Evolutionary conservation across 2,888 invertebrate genomes (phyloP).

Genomic region (Machimus rusticus): DNA sequence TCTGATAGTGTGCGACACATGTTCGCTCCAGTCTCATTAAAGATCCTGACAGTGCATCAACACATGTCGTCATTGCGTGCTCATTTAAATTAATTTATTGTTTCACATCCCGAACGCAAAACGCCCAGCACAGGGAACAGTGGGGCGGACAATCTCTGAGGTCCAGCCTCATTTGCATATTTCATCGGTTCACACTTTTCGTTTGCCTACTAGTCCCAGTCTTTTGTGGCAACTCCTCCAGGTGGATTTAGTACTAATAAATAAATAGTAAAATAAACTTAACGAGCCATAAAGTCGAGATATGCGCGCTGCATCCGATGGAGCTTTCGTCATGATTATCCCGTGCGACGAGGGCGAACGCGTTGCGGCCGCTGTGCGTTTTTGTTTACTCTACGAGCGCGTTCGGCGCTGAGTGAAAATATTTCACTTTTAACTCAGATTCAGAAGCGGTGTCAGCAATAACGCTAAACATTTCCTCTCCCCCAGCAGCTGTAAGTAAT

Average conservation of each 20-base stretch:
- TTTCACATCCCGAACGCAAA: background rate
- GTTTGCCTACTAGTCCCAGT: background rate
- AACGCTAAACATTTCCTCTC: conserved; percentile 15
- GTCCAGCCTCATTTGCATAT: background rate
- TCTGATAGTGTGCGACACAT: background rate
- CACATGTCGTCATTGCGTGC: background rate
- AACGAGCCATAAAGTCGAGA: background rate
- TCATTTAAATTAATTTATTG: background rate
- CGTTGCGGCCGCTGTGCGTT: background rate
- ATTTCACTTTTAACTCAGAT: background rate
- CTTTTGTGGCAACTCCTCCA: background rate
- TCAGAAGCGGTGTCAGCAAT: conserved; percentile 18
- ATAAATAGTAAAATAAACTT: background rate
- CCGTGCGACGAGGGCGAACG: background rate
- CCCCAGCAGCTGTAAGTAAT: background rate
- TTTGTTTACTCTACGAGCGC: background rate
- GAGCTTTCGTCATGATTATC: background rate
- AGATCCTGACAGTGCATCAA: background rate
- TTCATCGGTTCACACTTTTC: background rate
- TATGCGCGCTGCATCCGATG: background rate
- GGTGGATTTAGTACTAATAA: background rate
- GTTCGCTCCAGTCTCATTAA: background rate
- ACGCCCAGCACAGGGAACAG: background rate
- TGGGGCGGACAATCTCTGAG: background rate
- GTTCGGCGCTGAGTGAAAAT: background rate